These are phyloP conservation scores for Hiodon alosoides DNA, from an alignment of 2,113 vertebrate genomes.

Conservation along the genomic window DNA sequence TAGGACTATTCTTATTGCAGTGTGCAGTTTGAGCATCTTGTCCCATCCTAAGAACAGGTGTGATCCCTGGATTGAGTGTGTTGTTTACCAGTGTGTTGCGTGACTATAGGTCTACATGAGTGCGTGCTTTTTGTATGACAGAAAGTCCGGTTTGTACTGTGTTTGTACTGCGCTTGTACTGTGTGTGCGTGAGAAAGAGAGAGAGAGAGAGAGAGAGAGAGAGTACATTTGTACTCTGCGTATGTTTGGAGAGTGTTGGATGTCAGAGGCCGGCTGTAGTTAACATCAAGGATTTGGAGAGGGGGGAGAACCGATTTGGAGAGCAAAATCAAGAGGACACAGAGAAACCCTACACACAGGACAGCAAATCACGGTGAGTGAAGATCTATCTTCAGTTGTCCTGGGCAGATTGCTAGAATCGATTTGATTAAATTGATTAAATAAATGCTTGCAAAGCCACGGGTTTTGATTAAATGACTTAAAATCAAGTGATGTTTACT, in stretches of 20 bases:
- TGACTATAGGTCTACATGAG: too few relatives aligned
- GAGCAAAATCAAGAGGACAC: conserved; percentile 40
- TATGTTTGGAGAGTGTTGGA: conserved; percentile 41
- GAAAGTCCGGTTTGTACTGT: conserved; percentile 34
- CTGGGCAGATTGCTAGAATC: background rate
- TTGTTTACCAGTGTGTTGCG: too few relatives aligned
- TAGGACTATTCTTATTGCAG: too few relatives aligned
- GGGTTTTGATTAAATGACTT: background rate
- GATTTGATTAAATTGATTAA: conserved; percentile 7
- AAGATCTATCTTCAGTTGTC: conserved; percentile 36
- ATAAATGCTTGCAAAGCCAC: background rate
- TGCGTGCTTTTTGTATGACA: conserved; percentile 22
- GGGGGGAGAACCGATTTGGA: conserved; percentile 41
- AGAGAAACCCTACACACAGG: conserved; percentile 26
- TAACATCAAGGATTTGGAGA: conserved; percentile 28
- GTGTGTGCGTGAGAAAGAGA: conserved; percentile 19
- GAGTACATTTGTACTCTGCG: conserved; percentile 29
- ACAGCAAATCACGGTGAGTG: conserved; percentile 36
- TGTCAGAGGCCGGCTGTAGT: conserved; percentile 45
- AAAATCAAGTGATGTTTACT: background rate
- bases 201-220: conserved; percentile 8
- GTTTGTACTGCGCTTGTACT: background rate
- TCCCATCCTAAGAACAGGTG: too few relatives aligned
- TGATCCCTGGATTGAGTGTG: too few relatives aligned
- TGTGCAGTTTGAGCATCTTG: too few relatives aligned